Evolutionary conservation across 2,113 vertebrate species (phyloP), one percentile per base, ranked within the genome.

Genomic region (Excalfactoria chinensis): DNA sequence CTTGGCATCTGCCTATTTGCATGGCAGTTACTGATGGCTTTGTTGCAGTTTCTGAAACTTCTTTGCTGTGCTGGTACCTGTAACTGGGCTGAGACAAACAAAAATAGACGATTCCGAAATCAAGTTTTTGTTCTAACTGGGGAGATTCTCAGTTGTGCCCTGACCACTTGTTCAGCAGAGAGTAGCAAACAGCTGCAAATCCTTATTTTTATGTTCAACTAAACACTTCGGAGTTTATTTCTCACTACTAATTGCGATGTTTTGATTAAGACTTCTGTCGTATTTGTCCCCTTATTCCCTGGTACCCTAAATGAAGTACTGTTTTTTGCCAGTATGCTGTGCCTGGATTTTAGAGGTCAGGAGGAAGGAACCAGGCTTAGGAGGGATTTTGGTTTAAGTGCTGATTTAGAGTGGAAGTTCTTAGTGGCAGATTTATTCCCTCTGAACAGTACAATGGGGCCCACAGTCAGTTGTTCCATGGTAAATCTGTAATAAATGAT

Each of bases 361-460:
- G 75, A 85, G 85, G 82, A 88, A 86, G 87, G 35, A 93, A 19
- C 60, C 18, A 68, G 60, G n/a, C 60, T 95, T 84, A 66, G 56
- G 66, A 89, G 37, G 43, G 82, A 95, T 93, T 96, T 93, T 58
- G 56, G 64, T 74, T 85, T 92, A 93, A 92, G 89, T 68, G 60
- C 82, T 79, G 75, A 44, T 64, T 69, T 75, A 69, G 44, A 69
- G 19, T 71, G 55, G 75, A 91, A 93, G 69, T 85, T 63, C 79
- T 94, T 60, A 90, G 46, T 2, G 0, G 41, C 28, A 79, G 83
- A 88, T 43, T 84, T 84, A 59, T 5, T 93, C 51, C 43, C 43
- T 89, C 40, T 44, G 63, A 60, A 60, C 28, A 56, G 37, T 62
- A 37, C 4, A 67, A 5, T 0, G 7, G 72, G 60, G 30, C n/a